These are phyloP conservation scores for Dorcus parallelipipedus DNA, from an alignment of 2,888 invertebrate species.

Conservation along the genomic window DNA sequence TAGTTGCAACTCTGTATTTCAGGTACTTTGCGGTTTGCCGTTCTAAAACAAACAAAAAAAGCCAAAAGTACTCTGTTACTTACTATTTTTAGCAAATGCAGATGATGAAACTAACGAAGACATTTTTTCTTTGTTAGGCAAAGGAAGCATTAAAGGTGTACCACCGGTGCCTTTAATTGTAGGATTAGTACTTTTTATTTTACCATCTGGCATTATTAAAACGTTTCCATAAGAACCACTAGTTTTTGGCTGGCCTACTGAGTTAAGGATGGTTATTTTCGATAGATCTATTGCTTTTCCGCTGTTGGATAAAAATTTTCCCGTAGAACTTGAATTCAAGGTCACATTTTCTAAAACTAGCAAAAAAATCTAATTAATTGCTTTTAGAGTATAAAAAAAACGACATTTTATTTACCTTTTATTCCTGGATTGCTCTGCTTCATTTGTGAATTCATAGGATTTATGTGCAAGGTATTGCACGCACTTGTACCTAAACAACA, in stretches of 20 bases:
- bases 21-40: no score
- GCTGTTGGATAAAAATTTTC: constrained; percentile 35
- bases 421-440: constrained; percentile 31
- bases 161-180: constrained; percentile 25
- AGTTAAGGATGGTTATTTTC: constrained; percentile 40
- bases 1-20: no score
- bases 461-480: constrained; percentile 29
- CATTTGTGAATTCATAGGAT: constrained; percentile 26
- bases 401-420: constrained; percentile 32
- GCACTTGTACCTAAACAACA: background rate
- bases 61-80: constrained; percentile 3
- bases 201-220: constrained; percentile 44
- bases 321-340: constrained; percentile 30
- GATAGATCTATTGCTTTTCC: constrained; percentile 41
- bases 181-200: constrained; percentile 33
- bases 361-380: constrained; percentile 4
- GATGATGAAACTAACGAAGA: background rate
- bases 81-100: constrained; percentile 10
- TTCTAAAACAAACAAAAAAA: background rate
- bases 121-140: constrained; percentile 14
- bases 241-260: constrained; percentile 24
- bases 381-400: background rate
- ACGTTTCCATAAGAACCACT: constrained; percentile 33
- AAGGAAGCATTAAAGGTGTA: constrained; percentile 28
- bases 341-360: constrained; percentile 46